phyloP scores from a whole-genome alignment of 1,140 invertebrate genomes.

The Calycopis cecrops region DNA sequence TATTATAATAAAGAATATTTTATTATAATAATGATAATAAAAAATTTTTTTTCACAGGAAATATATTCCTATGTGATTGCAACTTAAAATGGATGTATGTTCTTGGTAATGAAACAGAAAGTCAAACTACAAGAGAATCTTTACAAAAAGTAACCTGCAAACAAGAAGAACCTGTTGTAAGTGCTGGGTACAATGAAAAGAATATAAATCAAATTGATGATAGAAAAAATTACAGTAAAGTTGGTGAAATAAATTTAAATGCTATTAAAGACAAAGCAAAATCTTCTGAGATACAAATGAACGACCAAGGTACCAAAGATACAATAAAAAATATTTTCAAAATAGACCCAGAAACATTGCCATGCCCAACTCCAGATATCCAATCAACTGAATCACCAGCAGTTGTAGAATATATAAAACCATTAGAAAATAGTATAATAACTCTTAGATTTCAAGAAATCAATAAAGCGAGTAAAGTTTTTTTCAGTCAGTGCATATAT shows the following conservation, averaged over 20 bases:
- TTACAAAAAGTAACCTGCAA: slow-evolving; percentile 82
- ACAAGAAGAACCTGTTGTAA: slow-evolving; percentile 72
- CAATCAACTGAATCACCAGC: not conserved
- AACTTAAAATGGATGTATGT: slow-evolving; percentile 84
- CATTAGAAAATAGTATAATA: not conserved
- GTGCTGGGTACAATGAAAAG: slow-evolving; percentile 46
- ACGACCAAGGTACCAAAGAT: not conserved
- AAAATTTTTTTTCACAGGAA: slow-evolving; percentile 77
- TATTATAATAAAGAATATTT: too few relatives aligned
- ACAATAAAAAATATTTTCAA: not conserved
- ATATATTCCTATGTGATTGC: slow-evolving; percentile 87
- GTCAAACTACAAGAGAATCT: slow-evolving; percentile 78
- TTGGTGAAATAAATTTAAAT: not conserved
- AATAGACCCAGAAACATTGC: not conserved
- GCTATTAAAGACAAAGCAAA: too few relatives aligned
- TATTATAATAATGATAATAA: not conserved
- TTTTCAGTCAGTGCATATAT: too few relatives aligned
- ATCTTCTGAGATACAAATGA: too few relatives aligned
- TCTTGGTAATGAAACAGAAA: slow-evolving; percentile 83
- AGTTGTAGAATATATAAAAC: slow-evolving; percentile 1
- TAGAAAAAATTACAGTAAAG: not conserved
- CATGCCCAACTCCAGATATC: not conserved
- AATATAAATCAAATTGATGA: not conserved
- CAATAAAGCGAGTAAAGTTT: not conserved
- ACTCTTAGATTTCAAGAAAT: slow-evolving; percentile 3